Conservation (phyloP, 2,797 vertebrate genomes). For the Eulemur albifrons region DNA sequence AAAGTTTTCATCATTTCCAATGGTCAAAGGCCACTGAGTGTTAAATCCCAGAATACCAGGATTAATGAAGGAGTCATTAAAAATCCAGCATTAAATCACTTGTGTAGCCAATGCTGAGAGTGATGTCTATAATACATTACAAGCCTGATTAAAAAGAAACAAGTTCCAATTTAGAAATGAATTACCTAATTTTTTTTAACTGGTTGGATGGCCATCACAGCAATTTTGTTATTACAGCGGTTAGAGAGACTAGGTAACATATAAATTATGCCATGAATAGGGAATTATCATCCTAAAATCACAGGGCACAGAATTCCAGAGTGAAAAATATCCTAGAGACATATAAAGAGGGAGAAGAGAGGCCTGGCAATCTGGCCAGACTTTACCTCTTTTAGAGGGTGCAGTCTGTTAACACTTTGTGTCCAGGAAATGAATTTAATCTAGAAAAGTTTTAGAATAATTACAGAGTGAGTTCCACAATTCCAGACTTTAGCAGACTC, state of each 20-base stretch:
- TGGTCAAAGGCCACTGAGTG: constrained; percentile 63
- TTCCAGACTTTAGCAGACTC: neutral
- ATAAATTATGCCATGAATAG: neutral
- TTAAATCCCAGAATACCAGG: constrained; percentile 58
- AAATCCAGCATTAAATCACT: constrained; percentile 61
- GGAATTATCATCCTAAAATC: neutral
- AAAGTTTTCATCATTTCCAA: constrained; percentile 63
- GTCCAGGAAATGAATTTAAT: neutral
- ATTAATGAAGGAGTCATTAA: constrained; percentile 73
- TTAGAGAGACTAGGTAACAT: neutral
- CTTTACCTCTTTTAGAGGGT: neutral
- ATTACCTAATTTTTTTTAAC: neutral
- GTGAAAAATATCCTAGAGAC: neutral
- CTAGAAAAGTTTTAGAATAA: neutral
- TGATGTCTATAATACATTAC: constrained; percentile 67
- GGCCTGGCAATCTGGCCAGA: neutral
- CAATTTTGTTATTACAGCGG: constrained; percentile 55
- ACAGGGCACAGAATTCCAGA: neutral
- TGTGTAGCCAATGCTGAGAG: constrained; percentile 30
- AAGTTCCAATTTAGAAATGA: constrained; percentile 58
- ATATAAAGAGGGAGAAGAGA: neutral
- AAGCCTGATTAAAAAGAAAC: constrained; percentile 70
- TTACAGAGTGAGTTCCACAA: neutral
- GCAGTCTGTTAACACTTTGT: neutral
- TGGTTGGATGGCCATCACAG: constrained; percentile 21